Percentiles rank a stretch among this genome's conserved stretches.
Conservation (phyloP, 2,888 invertebrate genomes). For the Holacanthella duospinosa region DNA sequence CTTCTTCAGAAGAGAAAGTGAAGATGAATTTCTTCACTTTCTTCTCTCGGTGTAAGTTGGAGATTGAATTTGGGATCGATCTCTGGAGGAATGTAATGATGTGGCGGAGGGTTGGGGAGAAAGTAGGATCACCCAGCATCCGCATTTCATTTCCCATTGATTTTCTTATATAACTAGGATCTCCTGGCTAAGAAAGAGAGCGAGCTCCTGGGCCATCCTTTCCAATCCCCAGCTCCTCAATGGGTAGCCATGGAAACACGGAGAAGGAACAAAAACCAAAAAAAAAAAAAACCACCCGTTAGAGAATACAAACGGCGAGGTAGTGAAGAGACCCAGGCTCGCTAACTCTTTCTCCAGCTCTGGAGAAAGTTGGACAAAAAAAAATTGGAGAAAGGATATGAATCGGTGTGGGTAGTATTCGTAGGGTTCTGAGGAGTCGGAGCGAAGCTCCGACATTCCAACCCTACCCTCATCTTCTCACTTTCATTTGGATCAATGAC, state of each 20-base stretch:
- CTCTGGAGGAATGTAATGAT: slow-evolving; percentile 30
- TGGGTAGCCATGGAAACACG: slow-evolving; percentile 3
- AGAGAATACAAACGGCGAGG: background rate
- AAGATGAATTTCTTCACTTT: background rate
- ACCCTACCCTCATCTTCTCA: slow-evolving; percentile 7
- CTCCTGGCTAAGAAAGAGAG: slow-evolving; percentile 8
- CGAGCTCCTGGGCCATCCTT: slow-evolving; percentile 4
- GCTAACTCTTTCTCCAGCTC: background rate
- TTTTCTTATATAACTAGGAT: slow-evolving; percentile 17
- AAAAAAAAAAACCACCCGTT: background rate
- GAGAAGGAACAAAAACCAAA: background rate
- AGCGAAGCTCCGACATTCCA: background rate
- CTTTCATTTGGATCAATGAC: slow-evolving; percentile 24
- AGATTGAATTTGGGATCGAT: slow-evolving; percentile 32
- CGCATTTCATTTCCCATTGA: slow-evolving; percentile 28
- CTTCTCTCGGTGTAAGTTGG: slow-evolving; percentile 7
- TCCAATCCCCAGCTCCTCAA: slow-evolving; percentile 1
- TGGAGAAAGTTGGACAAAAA: too few relatives aligned
- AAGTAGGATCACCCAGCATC: slow-evolving; percentile 25
- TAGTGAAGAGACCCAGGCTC: background rate
- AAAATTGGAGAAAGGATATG: too few relatives aligned
- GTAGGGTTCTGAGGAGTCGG: background rate
- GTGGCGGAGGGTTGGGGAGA: slow-evolving; percentile 20
- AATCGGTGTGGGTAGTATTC: background rate
- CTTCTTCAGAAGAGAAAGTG: slow-evolving; percentile 4